Conservation (phyloP, 2,888 invertebrate species). For the Pimpla rufipes region DNA sequence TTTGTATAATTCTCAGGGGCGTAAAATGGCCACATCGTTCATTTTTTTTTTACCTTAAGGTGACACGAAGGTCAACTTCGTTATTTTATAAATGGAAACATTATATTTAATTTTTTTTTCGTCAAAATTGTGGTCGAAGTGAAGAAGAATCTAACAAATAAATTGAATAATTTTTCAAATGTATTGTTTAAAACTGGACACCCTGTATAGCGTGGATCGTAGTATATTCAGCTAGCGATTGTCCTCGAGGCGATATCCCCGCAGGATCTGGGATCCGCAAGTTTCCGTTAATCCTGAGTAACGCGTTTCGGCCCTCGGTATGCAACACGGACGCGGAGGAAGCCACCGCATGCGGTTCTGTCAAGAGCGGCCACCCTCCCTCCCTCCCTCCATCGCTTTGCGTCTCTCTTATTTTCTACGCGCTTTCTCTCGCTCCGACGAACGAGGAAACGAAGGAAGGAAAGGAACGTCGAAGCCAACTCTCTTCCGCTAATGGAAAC, state of each 20-base stretch:
- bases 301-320: constrained; percentile 22
- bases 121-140: no score
- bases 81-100: no score
- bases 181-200: no score
- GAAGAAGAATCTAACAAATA: no score
- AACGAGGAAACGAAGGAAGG: constrained; percentile 38
- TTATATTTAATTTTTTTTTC: no score
- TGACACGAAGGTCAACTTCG: no score
- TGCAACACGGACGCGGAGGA: constrained; percentile 31
- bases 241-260: constrained; percentile 38
- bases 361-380: neutral
- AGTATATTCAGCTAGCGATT: neutral
- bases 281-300: constrained; percentile 57
- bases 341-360: constrained; percentile 40
- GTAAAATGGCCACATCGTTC: no score
- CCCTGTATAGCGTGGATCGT: no score
- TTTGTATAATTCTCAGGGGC: no score
- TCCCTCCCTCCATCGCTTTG: constrained; percentile 5
- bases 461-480: constrained; percentile 31
- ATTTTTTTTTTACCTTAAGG: no score
- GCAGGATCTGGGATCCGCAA: constrained; percentile 24
- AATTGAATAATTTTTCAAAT: no score
- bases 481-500: constrained; percentile 58
- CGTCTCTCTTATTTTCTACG: neutral
- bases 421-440: constrained; percentile 22